Base-by-base conservation (phyloP, 2,797 vertebrate species). In the Poecilia gillii region DNA sequence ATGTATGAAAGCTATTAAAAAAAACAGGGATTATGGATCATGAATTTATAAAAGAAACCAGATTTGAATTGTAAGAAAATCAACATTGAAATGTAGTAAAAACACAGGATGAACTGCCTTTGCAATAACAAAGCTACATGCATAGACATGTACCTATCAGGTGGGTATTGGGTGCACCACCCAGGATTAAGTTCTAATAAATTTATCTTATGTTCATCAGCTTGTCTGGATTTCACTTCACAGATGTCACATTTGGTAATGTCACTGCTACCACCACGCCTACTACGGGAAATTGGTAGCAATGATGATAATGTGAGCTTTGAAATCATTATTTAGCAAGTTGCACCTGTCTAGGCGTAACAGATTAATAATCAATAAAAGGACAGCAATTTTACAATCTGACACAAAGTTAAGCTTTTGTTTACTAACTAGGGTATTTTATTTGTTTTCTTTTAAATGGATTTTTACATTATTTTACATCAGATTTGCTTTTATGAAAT, bases 291-390 rank as follows among this genome's bases (percentile, higher is more conserved):
- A 68, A 23, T 36, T 3, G 31, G 20, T 74, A 72, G 77, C 36
- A 47, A 31, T 62, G 25, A 75, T 70, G 68, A 82, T 75, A 77
- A 77, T 59, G 28, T 75, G 62, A 46, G 45, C 33, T 47, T n/a
- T 62, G 59, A 68, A 74, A 77, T 57, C 16, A 73, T 84, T 76
- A 84, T 77, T 83, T 76, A 84, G 64, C 68, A 76, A 62, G 57
- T 76, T 47, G 80, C 72, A 72, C 79, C 74, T 75, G 68, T 81
- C 76, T 59, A 31, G 70, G 66, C 25, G 28, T 55, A 74, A 84
- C 33, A 76, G 75, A 80, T 43, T 20, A 9, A 68, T 82, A 78
- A 87, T 84, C 83, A 83, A 68, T 87, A 83, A 81, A 77, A 78
- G 72, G 31, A 39, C 39, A 83, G 47, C 74, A 33, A 76, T 74